These are phyloP conservation scores for Gymnopithys bicolor DNA, from an alignment of 2,797 vertebrate genomes.

Conservation along the genomic window DNA sequence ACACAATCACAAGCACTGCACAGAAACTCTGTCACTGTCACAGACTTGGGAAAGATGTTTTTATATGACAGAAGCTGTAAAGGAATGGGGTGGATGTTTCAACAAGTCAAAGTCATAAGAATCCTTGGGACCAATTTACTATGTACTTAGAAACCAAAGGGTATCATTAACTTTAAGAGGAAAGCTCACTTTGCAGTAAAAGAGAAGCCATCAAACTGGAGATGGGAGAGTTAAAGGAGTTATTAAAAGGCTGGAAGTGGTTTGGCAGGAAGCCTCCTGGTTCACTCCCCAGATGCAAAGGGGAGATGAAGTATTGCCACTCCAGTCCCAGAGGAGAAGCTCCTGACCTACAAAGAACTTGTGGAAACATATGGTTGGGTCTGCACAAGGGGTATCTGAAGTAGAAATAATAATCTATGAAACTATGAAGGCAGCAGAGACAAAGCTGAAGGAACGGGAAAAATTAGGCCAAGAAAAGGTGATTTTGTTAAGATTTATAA, in stretches of 20 bases:
- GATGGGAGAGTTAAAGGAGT: slow-evolving; percentile 65
- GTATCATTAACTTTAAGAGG: slow-evolving; percentile 56
- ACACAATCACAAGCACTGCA: fast-evolving
- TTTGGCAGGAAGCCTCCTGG: background rate
- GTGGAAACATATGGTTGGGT: background rate
- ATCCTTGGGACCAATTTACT: slow-evolving; percentile 43
- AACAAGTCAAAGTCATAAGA: slow-evolving; percentile 17
- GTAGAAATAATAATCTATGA: background rate
- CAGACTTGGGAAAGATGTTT: background rate
- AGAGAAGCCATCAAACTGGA: slow-evolving; percentile 45
- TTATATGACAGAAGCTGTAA: background rate
- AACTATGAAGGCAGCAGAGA: background rate
- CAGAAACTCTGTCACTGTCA: background rate
- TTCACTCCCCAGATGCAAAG: background rate
- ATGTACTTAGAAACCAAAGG: slow-evolving; percentile 23
- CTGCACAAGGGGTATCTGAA: background rate
- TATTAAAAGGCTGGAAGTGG: slow-evolving; percentile 49
- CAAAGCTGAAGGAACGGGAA: background rate
- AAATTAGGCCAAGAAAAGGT: background rate
- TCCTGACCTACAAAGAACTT: background rate
- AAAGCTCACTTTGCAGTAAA: slow-evolving; percentile 63
- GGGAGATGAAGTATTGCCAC: background rate
- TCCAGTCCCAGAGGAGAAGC: background rate
- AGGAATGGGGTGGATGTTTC: background rate
- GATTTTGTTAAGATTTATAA: background rate